These are phyloP conservation scores for Electrona antarctica DNA, from an alignment of 2,113 vertebrate species.

Conservation along the genomic window DNA sequence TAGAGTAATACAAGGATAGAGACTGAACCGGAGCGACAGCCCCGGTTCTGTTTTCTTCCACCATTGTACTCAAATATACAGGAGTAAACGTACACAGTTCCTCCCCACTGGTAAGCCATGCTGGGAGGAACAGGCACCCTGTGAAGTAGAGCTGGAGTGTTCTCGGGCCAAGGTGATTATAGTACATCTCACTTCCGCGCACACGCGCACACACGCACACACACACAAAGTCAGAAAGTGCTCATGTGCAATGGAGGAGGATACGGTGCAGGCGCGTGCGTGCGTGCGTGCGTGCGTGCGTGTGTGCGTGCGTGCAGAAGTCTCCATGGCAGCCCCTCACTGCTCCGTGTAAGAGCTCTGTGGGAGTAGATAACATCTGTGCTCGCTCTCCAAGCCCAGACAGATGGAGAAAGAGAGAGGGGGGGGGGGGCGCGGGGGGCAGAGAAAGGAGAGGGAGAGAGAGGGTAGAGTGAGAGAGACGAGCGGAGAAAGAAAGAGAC, in stretches of 20 bases:
- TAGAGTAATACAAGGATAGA: too few relatives aligned
- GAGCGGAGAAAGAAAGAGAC: not conserved
- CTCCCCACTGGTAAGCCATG: not conserved
- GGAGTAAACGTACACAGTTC: too few relatives aligned
- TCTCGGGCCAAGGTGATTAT: not conserved
- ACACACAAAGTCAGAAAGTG: slow-evolving; percentile 11
- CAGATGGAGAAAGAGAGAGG: slow-evolving; percentile 48
- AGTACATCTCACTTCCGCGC: slow-evolving; percentile 12
- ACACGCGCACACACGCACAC: slow-evolving; percentile 19
- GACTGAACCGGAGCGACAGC: too few relatives aligned
- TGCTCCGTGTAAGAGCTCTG: slow-evolving; percentile 11
- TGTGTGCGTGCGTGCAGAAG: slow-evolving; percentile 1
- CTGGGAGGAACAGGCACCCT: not conserved
- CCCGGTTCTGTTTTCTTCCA: too few relatives aligned
- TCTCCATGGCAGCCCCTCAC: slow-evolving; percentile 18
- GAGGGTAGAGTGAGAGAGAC: not conserved
- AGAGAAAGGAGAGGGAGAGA: not conserved
- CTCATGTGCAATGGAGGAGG: slow-evolving; percentile 9
- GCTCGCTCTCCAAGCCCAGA: slow-evolving; percentile 39
- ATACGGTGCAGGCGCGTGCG: not conserved
- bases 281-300: not conserved
- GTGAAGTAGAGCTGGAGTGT: not conserved
- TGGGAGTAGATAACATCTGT: slow-evolving; percentile 29
- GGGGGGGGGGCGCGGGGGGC: not conserved
- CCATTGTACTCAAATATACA: too few relatives aligned